Percentiles rank a stretch among this genome's conserved stretches.
These are phyloP conservation scores for Eupithecia centaureata DNA, from an alignment of 2,888 invertebrate species.

Conservation along the genomic window DNA sequence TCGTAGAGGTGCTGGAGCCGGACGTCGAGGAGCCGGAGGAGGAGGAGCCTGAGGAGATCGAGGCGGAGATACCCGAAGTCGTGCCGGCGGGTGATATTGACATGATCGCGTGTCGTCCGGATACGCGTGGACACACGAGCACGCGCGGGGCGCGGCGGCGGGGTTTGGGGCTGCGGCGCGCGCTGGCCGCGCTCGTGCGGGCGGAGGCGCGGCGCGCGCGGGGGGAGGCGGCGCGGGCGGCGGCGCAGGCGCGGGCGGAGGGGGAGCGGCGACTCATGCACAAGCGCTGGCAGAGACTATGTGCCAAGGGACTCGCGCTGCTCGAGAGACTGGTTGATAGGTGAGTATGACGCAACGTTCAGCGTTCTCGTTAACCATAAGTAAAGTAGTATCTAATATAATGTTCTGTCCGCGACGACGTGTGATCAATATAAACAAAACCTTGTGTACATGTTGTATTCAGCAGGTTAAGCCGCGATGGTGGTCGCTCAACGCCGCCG, in stretches of 20 bases:
- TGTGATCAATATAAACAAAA: too few relatives aligned
- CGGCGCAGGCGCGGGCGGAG: neutral
- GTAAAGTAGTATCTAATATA: too few relatives aligned
- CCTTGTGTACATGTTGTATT: too few relatives aligned
- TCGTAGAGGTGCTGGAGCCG: neutral
- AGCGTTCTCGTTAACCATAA: too few relatives aligned
- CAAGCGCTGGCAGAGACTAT: slow-evolving; percentile 11
- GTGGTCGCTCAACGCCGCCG: too few relatives aligned
- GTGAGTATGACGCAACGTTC: too few relatives aligned
- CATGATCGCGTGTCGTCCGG: too few relatives aligned
- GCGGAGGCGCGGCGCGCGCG: slow-evolving; percentile 2
- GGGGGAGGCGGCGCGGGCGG: neutral
- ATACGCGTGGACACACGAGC: slow-evolving; percentile 12
- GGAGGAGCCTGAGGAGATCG: neutral
- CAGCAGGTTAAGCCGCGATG: too few relatives aligned
- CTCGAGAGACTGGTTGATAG: neutral
- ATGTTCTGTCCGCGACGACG: too few relatives aligned
- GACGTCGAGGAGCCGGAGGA: neutral
- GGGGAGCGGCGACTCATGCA: neutral
- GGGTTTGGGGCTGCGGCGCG: neutral
- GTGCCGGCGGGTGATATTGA: too few relatives aligned
- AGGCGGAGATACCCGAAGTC: neutral
- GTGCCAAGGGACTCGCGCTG: slow-evolving; percentile 12
- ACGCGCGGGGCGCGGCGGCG: neutral
- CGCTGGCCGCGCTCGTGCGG: neutral